Evolutionary conservation across 1,140 invertebrate genomes (phyloP).

Genomic region (Teleopsis dalmanni): DNA sequence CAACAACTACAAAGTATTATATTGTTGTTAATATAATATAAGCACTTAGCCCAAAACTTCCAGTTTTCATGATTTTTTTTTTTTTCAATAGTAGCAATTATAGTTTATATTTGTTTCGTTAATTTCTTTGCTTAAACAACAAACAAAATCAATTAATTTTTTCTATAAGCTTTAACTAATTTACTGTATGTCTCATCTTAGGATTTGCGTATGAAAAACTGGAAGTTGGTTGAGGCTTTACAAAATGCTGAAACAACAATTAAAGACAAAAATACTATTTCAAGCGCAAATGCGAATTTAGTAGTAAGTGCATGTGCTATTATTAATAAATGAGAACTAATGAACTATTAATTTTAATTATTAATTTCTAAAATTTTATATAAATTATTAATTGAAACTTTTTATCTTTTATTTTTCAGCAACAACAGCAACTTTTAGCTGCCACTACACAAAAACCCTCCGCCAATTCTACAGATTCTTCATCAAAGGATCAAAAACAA

Average conservation of each 20-base stretch:
- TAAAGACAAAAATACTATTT: conserved; percentile 44
- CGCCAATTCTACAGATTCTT: conserved; percentile 9
- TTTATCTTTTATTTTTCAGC: conserved; percentile 16
- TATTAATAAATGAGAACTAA: no score
- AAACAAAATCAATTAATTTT: neutral
- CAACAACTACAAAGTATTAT: neutral
- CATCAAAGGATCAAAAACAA: conserved; percentile 30
- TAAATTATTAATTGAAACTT: neutral
- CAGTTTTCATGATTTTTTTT: conserved; percentile 9
- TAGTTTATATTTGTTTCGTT: neutral
- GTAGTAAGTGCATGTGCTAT: conserved; percentile 49
- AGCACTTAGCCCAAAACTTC: conserved; percentile 3
- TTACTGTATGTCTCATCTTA: conserved; percentile 41
- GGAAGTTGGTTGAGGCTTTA: conserved; percentile 81
- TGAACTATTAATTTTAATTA: no score
- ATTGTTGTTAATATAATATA: neutral
- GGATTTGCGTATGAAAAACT: conserved; percentile 78
- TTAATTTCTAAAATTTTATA: conserved; percentile 6
- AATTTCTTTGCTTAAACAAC: no score
- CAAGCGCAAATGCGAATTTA: conserved; percentile 39
- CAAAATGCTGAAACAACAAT: conserved; percentile 59
- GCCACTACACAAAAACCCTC: conserved; percentile 10
- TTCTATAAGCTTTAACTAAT: conserved; percentile 10
- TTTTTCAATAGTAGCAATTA: neutral
- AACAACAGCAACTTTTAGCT: conserved; percentile 21